Evolutionary conservation across 2,797 vertebrate species (phyloP).

Genomic region (Ateles fusciceps): DNA sequence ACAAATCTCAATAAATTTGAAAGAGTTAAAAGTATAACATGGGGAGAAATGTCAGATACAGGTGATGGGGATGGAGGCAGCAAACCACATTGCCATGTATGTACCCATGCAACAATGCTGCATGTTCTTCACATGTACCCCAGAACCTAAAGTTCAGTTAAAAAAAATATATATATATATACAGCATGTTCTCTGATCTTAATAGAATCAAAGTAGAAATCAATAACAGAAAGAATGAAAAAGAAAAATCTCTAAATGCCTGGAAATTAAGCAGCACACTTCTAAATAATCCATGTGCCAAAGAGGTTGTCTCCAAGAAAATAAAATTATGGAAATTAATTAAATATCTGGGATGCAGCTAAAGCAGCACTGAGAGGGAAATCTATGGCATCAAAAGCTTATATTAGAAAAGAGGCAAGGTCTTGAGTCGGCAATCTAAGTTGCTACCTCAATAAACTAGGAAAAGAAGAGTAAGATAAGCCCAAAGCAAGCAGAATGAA

Average conservation of each 20-base stretch:
- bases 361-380: background rate
- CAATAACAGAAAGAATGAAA: background rate
- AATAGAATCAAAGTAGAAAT: background rate
- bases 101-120: too few species aligned
- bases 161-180: too few species aligned
- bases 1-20: background rate
- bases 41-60: too few species aligned
- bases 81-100: too few species aligned
- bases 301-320: background rate
- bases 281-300: background rate
- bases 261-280: background rate
- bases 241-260: background rate
- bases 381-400: background rate
- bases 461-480: background rate
- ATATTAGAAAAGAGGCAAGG: background rate
- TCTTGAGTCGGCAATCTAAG: background rate
- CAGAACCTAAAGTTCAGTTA: too few species aligned
- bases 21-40: background rate
- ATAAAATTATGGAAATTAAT: background rate
- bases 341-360: background rate
- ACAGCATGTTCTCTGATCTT: background rate
- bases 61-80: too few species aligned
- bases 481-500: background rate
- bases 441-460: background rate
- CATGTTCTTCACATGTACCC: too few species aligned